These are phyloP conservation scores for Sinhomidia bicolor DNA, from an alignment of 2,888 invertebrate genomes.

Conservation along the genomic window DNA sequence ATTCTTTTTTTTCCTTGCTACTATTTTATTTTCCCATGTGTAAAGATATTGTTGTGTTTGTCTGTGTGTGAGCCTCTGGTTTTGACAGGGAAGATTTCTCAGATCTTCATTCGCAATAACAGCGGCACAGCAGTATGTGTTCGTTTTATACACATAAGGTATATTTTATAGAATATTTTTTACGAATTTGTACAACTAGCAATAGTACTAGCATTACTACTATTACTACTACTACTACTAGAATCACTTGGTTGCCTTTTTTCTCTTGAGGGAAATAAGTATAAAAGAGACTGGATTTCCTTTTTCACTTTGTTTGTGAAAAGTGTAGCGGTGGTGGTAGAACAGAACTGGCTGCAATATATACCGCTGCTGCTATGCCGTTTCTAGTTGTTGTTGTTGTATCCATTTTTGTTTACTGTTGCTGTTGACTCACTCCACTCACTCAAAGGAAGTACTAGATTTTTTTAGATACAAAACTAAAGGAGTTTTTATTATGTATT, in stretches of 20 bases:
- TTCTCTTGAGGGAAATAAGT: constrained; percentile 63
- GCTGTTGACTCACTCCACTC: background rate
- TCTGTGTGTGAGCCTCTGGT: constrained; percentile 61
- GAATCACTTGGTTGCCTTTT: constrained; percentile 50
- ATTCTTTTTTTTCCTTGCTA: constrained; percentile 17
- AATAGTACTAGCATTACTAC: background rate
- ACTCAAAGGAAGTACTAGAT: constrained; percentile 19
- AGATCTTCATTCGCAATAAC: constrained; percentile 53
- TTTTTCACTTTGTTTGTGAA: constrained; percentile 52
- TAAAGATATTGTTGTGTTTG: constrained; percentile 60
- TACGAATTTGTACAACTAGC: background rate
- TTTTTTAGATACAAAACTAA: constrained; percentile 15
- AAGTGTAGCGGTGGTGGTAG: background rate
- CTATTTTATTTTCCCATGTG: constrained; percentile 65
- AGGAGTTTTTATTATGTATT: constrained; percentile 20
- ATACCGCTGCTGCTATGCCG: background rate
- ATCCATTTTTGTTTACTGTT: constrained; percentile 48
- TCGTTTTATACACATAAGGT: constrained; percentile 15
- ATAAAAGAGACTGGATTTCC: constrained; percentile 50
- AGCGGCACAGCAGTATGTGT: background rate
- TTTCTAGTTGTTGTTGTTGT: constrained; percentile 30
- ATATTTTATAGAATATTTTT: background rate
- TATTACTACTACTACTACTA: background rate
- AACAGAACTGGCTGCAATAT: too few species aligned
- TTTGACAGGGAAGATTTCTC: constrained; percentile 72